phyloP scores from a whole-genome alignment of 2,888 invertebrate species.

The Noctua pronuba region DNA sequence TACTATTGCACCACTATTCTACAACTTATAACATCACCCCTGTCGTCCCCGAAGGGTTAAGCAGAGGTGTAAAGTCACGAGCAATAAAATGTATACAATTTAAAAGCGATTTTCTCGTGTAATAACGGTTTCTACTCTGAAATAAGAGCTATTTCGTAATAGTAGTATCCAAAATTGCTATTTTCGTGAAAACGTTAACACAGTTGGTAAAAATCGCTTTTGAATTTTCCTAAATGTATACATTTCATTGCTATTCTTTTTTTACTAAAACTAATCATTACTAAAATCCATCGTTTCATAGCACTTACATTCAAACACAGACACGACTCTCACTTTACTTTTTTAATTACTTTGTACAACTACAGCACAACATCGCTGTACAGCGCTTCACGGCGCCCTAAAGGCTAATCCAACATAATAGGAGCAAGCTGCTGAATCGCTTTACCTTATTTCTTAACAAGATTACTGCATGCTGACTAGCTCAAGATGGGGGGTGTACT shows the following conservation, averaged over 20 bases:
- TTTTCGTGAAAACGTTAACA: neutral
- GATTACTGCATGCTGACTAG: constrained; percentile 75
- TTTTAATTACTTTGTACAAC: constrained; percentile 8
- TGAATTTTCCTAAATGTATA: neutral
- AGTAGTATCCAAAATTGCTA: too few relatives aligned
- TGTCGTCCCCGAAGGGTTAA: too few relatives aligned
- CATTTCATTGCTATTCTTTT: neutral
- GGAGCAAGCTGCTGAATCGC: constrained; percentile 39
- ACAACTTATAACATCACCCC: neutral
- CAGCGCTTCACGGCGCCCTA: constrained; percentile 16
- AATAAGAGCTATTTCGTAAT: neutral
- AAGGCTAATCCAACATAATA: constrained; percentile 52
- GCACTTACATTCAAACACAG: constrained; percentile 24
- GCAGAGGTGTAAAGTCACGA: neutral
- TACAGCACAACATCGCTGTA: neutral
- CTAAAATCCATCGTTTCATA: neutral
- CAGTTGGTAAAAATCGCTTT: neutral
- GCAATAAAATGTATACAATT: neutral
- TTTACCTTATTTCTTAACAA: constrained; percentile 73
- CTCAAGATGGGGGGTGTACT: constrained; percentile 63
- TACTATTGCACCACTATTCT: neutral
- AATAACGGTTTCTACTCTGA: neutral
- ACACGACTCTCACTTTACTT: constrained; percentile 5
- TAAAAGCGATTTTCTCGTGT: neutral
- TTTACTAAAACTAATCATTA: neutral